A percentile compares a stretch with the other conserved stretches of the same genome.
Evolutionary conservation across 2,888 invertebrate genomes (phyloP).

Genomic region (Temnothorax rugatulus): DNA sequence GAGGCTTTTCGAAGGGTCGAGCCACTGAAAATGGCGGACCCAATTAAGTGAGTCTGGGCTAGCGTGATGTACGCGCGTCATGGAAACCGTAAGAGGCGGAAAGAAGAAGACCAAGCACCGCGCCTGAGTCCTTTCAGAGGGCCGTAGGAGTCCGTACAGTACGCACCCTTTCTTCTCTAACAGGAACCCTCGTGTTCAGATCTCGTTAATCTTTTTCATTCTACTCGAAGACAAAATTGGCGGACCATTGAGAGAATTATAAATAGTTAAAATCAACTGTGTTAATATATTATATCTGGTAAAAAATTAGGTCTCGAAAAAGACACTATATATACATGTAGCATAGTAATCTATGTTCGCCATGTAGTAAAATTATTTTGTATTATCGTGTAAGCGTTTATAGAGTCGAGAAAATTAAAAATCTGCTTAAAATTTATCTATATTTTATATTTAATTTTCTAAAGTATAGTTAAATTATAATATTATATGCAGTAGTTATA

Average conservation of each 20-base stretch:
- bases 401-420: not conserved
- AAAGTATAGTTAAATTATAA: not conserved
- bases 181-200: constrained; percentile 74
- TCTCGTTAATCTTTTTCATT: constrained; percentile 79
- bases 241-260: not conserved
- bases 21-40: constrained; percentile 86
- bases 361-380: not conserved
- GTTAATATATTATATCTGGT: not conserved
- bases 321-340: not conserved
- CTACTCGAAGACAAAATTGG: constrained; percentile 43
- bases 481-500: not conserved
- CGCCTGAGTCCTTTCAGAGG: constrained; percentile 62
- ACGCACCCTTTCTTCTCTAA: constrained; percentile 56
- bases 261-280: constrained; percentile 17
- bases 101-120: constrained; percentile 71
- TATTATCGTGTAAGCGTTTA: not conserved
- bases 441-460: constrained; percentile 1
- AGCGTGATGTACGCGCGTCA: constrained; percentile 71
- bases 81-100: constrained; percentile 70
- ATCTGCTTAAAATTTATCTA: not conserved
- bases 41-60: constrained; percentile 85
- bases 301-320: not conserved
- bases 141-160: constrained; percentile 42
- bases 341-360: not conserved
- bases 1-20: constrained; percentile 78